phyloP scores from a whole-genome alignment of 1,140 invertebrate species.

The Sipha flava region DNA sequence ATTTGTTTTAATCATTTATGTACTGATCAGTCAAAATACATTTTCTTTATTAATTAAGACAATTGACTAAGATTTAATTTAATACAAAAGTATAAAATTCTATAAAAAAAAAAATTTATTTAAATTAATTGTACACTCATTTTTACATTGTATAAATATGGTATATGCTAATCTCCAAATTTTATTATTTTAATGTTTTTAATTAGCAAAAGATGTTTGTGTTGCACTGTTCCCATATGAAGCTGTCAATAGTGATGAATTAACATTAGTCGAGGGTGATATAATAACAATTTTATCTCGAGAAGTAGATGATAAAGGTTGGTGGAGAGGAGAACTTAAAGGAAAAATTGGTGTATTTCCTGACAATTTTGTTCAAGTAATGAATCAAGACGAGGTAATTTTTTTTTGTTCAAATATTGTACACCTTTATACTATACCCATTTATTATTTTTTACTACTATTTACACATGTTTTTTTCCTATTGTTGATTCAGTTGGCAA shows the following conservation, averaged over 20 bases:
- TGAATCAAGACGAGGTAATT: constrained; percentile 37
- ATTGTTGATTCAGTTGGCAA: background rate
- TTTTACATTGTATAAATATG: too few species aligned
- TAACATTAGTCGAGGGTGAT: constrained; percentile 81
- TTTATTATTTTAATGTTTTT: too few species aligned
- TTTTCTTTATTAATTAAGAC: too few species aligned
- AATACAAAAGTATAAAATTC: too few species aligned
- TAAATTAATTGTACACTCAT: too few species aligned
- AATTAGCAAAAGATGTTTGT: constrained; percentile 60
- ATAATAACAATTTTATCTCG: constrained; percentile 77
- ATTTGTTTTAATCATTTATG: too few species aligned
- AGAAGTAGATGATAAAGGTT: constrained; percentile 85
- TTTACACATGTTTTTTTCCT: too few species aligned
- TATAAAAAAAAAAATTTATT: too few species aligned
- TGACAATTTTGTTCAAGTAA: constrained; percentile 85
- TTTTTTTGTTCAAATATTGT: background rate
- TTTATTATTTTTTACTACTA: background rate
- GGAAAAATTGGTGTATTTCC: constrained; percentile 89
- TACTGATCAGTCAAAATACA: too few species aligned
- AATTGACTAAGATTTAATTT: too few species aligned
- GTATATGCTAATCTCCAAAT: too few species aligned
- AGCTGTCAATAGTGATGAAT: constrained; percentile 87
- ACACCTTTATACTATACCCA: background rate
- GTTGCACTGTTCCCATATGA: constrained; percentile 82
- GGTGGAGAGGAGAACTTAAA: constrained; percentile 91